Conservation (phyloP, 2,113 vertebrate species). For the Hippopotamus amphibius region DNA sequence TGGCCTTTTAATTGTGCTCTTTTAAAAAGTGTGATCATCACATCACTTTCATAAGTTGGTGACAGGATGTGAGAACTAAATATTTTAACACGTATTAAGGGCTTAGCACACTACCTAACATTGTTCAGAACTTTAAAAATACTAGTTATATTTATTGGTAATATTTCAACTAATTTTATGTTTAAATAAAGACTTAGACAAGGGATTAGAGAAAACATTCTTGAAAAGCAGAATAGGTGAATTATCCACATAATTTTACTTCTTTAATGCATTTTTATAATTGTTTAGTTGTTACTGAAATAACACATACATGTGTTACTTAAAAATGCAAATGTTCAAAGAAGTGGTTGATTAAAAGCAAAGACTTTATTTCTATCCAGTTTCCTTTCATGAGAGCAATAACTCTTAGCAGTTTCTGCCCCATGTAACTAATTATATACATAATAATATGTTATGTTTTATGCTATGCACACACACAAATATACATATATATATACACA, state of each 20-base stretch:
- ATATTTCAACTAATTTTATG: neutral
- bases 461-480: neutral
- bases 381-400: neutral
- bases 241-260: neutral
- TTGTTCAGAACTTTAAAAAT: neutral
- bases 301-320: neutral
- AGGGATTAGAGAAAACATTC: neutral
- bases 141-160: neutral
- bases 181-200: neutral
- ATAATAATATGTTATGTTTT: neutral
- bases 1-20: neutral
- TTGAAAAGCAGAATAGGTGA: neutral
- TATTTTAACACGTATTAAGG: neutral
- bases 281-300: neutral
- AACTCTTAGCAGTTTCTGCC: neutral
- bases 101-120: neutral
- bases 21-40: neutral
- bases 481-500: neutral
- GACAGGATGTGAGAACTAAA: neutral
- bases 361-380: neutral
- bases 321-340: constrained; percentile 5
- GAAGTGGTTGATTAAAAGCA: neutral
- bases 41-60: neutral
- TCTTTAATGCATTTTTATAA: neutral
- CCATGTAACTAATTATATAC: neutral